A percentile compares a stretch with the other conserved stretches of the same genome.
phyloP scores from a whole-genome alignment of 2,797 vertebrate genomes.

The Labeo calbasu region DNA sequence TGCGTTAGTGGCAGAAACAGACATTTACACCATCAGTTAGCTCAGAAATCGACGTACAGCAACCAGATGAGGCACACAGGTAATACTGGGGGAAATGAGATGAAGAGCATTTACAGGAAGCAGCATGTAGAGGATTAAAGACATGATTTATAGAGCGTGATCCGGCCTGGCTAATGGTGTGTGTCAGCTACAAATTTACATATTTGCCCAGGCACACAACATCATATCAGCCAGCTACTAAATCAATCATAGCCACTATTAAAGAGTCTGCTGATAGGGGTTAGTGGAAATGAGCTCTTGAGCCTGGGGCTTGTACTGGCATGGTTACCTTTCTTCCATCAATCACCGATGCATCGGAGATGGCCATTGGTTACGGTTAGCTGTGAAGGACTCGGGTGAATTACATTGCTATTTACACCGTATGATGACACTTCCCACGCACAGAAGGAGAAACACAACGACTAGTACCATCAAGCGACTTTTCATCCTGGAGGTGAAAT shows the following conservation, averaged over 20 bases:
- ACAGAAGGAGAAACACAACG: neutral
- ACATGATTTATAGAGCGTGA: constrained; percentile 67
- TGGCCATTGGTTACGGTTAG: constrained; percentile 35
- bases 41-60: constrained; percentile 28
- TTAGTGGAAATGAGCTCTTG: constrained; percentile 31
- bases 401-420: constrained; percentile 21
- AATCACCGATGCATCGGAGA: constrained; percentile 40
- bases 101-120: constrained; percentile 74
- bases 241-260: constrained; percentile 59
- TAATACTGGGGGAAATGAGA: constrained; percentile 67
- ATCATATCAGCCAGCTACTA: constrained; percentile 67
- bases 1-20: neutral
- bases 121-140: constrained; percentile 69
- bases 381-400: constrained; percentile 12
- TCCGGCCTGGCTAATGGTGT: constrained; percentile 75
- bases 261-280: constrained; percentile 35
- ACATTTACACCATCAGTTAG: neutral
- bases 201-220: constrained; percentile 67
- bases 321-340: constrained; percentile 44
- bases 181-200: constrained; percentile 70
- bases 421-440: constrained; percentile 1
- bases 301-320: constrained; percentile 27
- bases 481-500: constrained; percentile 56
- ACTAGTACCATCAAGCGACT: constrained; percentile 42
- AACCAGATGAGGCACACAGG: constrained; percentile 45